These are phyloP conservation scores for Mormyrus proboscirostris DNA, from an alignment of 2,797 vertebrate species.

Conservation along the genomic window DNA sequence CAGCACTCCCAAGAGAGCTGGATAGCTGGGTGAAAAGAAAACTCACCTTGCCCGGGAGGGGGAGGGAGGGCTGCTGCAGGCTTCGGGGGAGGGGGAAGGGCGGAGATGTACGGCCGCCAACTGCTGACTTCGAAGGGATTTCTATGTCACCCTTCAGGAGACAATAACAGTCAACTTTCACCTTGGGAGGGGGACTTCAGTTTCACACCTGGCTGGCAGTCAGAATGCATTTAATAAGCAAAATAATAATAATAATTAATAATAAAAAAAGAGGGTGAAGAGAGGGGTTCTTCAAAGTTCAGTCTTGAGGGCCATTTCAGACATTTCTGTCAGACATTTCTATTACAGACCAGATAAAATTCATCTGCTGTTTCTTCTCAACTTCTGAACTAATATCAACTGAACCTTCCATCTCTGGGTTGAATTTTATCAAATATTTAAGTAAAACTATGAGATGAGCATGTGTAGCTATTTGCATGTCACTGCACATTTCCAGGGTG, in stretches of 20 bases:
- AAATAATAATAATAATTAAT: not conserved
- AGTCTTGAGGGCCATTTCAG: not conserved
- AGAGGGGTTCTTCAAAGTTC: slow-evolving; percentile 24
- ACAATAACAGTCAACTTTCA: slow-evolving; percentile 65
- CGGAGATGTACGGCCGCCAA: slow-evolving; percentile 48
- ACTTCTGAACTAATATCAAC: not conserved
- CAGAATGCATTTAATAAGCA: slow-evolving; percentile 31
- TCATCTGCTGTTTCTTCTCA: slow-evolving; percentile 5
- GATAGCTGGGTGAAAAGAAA: slow-evolving; percentile 47
- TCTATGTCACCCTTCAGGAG: slow-evolving; percentile 60
- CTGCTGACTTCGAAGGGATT: slow-evolving; percentile 52
- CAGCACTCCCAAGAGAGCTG: not conserved
- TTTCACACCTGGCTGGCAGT: slow-evolving; percentile 38
- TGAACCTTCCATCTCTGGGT: not conserved
- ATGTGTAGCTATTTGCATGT: not conserved
- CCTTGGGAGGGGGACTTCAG: slow-evolving; percentile 45
- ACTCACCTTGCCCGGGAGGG: slow-evolving; percentile 50
- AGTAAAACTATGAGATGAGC: not conserved
- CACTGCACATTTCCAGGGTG: not conserved
- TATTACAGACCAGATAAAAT: slow-evolving; percentile 12
- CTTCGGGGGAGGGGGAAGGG: slow-evolving; percentile 43
- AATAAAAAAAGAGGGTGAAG: not conserved
- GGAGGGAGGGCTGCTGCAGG: slow-evolving; percentile 24
- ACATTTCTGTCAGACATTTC: not conserved
- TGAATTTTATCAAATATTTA: not conserved